phyloP scores from a whole-genome alignment of 2,113 vertebrate species.

The Empidonax traillii region DNA sequence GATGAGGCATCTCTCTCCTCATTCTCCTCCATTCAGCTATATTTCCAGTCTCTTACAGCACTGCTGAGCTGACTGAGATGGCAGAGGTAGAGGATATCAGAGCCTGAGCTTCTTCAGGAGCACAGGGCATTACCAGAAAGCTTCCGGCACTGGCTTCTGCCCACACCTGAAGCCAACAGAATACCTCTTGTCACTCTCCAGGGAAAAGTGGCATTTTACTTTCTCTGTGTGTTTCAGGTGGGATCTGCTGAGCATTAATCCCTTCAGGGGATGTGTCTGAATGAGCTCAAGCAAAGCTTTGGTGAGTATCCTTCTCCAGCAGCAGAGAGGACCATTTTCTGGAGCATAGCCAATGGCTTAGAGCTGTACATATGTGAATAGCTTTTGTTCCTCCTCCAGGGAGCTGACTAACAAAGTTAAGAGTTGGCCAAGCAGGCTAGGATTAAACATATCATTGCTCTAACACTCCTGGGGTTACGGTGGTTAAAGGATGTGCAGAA shows the following conservation, averaged over 20 bases:
- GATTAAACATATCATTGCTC: constrained; percentile 25
- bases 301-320: background rate
- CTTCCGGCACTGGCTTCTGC: background rate
- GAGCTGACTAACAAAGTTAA: constrained; percentile 37
- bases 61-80: background rate
- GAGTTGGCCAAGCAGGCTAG: background rate
- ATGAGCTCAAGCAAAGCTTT: background rate
- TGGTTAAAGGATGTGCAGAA: background rate
- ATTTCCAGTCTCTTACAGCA: background rate
- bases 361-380: constrained; percentile 2
- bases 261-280: background rate
- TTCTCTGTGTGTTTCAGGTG: background rate
- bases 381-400: constrained; percentile 32
- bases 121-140: background rate
- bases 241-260: background rate
- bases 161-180: background rate
- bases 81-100: background rate
- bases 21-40: background rate
- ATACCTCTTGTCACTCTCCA: accelerated
- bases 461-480: background rate
- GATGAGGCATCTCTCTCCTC: background rate
- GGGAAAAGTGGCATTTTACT: background rate
- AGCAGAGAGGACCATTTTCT: background rate
- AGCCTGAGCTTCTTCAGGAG: background rate
- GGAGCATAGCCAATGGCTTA: constrained; percentile 29